Evolutionary conservation across 2,888 invertebrate genomes (phyloP).

Genomic region (Blastobasis lacticolella): DNA sequence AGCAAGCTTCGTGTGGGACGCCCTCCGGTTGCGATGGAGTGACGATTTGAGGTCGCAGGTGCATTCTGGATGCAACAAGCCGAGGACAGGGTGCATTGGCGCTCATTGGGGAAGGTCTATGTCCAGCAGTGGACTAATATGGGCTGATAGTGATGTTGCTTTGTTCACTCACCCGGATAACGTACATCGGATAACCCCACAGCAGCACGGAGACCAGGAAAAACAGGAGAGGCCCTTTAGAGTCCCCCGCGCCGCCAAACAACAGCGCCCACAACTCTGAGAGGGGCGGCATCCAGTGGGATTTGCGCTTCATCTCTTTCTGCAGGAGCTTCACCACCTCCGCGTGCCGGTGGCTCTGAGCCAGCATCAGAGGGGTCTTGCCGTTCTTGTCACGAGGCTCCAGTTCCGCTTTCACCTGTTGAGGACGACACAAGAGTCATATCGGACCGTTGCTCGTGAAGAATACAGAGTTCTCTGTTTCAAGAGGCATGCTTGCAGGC

Average conservation of each 20-base stretch:
- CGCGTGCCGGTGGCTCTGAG: conserved; percentile 89
- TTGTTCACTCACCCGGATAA: conserved; percentile 78
- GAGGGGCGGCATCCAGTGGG: conserved; percentile 90
- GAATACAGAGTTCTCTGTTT: no score
- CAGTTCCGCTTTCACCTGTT: conserved; percentile 86
- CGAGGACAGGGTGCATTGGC: no score
- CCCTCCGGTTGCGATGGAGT: no score
- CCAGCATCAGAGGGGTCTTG: conserved; percentile 92
- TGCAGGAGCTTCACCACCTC: conserved; percentile 88
- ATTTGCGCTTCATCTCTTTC: conserved; percentile 85
- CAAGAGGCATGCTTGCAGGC: no score
- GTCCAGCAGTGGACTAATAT: no score
- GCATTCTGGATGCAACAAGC: no score
- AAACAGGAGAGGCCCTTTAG: conserved; percentile 89
- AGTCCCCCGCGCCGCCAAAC: conserved; percentile 93
- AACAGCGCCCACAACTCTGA: conserved; percentile 92
- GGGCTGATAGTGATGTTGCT: no score
- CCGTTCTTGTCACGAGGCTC: conserved; percentile 93
- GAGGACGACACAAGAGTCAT: no score
- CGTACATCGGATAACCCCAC: conserved; percentile 96
- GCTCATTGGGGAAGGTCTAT: no score
- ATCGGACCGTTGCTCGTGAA: no score
- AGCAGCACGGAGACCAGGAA: conserved; percentile 89
- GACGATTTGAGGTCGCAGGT: no score
- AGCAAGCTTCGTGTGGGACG: no score